phyloP scores from a whole-genome alignment of 2,797 vertebrate genomes.

The Somateria mollissima region DNA sequence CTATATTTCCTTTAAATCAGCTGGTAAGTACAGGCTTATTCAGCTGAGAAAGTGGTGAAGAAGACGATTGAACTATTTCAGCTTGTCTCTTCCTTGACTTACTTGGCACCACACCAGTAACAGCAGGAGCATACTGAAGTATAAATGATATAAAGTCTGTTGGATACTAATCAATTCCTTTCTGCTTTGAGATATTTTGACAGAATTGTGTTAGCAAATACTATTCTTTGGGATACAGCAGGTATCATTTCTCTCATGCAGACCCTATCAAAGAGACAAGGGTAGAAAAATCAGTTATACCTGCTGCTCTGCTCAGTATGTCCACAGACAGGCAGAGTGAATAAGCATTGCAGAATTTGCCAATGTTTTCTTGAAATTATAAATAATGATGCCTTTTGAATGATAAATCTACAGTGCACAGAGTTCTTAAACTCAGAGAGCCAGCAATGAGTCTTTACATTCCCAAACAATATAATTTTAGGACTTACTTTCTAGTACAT shows the following conservation, averaged over 20 bases:
- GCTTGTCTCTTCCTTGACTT: not conserved
- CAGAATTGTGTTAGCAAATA: not conserved
- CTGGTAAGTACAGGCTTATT: not conserved
- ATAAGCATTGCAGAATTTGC: not conserved
- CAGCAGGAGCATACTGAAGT: not conserved
- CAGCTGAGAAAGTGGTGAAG: not conserved
- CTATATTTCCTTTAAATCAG: not conserved
- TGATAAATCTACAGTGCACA: not conserved
- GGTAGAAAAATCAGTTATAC: not conserved
- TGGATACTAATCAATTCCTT: not conserved
- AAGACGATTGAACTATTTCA: not conserved
- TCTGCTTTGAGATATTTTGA: not conserved
- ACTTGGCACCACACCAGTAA: not conserved
- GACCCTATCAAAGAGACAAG: not conserved
- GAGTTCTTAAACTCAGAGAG: not conserved
- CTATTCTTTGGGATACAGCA: not conserved
- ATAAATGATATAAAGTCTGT: not conserved
- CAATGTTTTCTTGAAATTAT: not conserved
- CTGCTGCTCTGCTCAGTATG: not conserved
- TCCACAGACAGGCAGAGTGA: not conserved
- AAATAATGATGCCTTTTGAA: not conserved
- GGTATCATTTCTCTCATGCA: not conserved
- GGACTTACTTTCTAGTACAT: not conserved
- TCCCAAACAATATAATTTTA: not conserved
- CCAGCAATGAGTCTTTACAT: not conserved